Conservation (phyloP, 2,113 vertebrate genomes). For the Ptyas mucosa region DNA sequence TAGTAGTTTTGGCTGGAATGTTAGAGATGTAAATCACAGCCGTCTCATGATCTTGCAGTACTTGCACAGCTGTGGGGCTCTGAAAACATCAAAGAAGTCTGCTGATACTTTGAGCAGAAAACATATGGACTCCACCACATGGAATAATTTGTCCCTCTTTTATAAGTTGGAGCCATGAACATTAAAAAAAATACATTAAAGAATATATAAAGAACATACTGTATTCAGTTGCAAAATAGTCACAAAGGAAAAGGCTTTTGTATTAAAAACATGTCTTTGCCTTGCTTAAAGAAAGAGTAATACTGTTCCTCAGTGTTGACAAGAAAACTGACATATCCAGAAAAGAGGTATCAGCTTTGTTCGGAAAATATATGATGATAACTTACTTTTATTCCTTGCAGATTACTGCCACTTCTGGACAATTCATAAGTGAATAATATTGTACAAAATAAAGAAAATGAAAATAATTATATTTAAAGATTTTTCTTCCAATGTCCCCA, state of each 20-base stretch:
- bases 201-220: not conserved
- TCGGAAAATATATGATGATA: not conserved
- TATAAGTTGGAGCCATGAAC: not conserved
- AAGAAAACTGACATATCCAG: slow-evolving; percentile 8
- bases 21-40: slow-evolving; percentile 1
- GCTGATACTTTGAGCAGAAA: not conserved
- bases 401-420: not conserved
- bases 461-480: not conserved
- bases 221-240: not conserved
- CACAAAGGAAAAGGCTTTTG: not conserved
- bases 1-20: slow-evolving; percentile 7
- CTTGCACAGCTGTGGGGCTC: not conserved
- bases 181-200: accelerated
- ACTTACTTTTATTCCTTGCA: not conserved
- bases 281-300: not conserved
- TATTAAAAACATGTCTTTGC: not conserved
- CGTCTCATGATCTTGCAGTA: not conserved
- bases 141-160: not conserved
- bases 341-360: slow-evolving; percentile 11
- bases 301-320: slow-evolving; percentile 1
- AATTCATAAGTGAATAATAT: not conserved
- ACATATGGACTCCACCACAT: not conserved
- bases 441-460: not conserved
- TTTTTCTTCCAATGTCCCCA: not conserved
- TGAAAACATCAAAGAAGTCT: not conserved